Evolutionary conservation across 1,140 invertebrate species (phyloP), one percentile per base, ranked within the genome.

Genomic region (Phenacoccus solenopsis): DNA sequence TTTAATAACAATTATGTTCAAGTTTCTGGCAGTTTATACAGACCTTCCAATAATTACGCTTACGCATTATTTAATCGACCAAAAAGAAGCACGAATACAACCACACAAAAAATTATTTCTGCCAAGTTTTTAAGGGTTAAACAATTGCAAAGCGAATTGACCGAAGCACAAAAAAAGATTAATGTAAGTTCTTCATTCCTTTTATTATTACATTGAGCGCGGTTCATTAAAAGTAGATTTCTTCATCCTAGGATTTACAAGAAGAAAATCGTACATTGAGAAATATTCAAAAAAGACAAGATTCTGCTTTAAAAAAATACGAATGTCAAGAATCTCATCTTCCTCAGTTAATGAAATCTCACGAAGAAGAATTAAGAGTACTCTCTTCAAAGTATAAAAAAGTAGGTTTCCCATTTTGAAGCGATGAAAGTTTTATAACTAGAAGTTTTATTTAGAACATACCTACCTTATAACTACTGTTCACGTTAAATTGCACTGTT

Each of bases 91-190:
- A 68, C 72, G 12, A 81, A 79, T 75, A 76, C 77, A 61, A 82
- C 90, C 22, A 81, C 84, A 24, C 88, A 90, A 76, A 80, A 87
- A 27, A 84, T 90, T 68, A 78, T 88, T 70, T 90, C 89, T 0
- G 89, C 89, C 1, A 88, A 89, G 79, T 84, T 88, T 72, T 79
- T 90, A 70, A 81, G 87, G 28, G 80, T 89, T 1, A 88, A 89
- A 75, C 84, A 87, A 70, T 78, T 90, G 61, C 89, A 90, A 79
- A 91, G 89, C 78, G 88, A 90, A 78, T 75, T 91, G 68, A 84
- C 88, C 28, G 88, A 90, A 79, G 88, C 88, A 12, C 88, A 90
- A 76, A 87, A 64, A 27, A 64, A 64, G 20, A 64, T 64, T 25
- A 16, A 20, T 4, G 59, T 64, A 64, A 84, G 73, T 88, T 49